Evolutionary conservation across 1,140 invertebrate species (phyloP), one percentile per base, ranked within the genome.

Genomic region (Archegozetes longisetosus): DNA sequence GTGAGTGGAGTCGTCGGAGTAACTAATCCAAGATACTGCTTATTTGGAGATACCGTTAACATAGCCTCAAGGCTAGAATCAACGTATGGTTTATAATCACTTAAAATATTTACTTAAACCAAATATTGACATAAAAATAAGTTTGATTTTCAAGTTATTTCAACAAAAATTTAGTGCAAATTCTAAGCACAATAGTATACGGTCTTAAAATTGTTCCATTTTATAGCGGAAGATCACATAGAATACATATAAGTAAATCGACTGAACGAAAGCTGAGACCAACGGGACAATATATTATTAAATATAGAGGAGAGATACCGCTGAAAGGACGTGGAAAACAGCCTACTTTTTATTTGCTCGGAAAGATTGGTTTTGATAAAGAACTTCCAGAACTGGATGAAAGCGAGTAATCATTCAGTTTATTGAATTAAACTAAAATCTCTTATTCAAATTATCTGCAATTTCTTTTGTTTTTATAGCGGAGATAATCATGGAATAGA

Each of bases 341-440:
- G 82, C 81, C 82, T 61, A 93, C 89, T 1, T 93, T 87, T 72
- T 93, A 88, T 88, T 74, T 94, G 50, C 75, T 86, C 27, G 87
- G 88, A 53, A 88, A 87, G 73, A 82, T 85, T 51, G 87, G 85
- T 24, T 92, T 91, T 69, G 82, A 87, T 64, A 89, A 89, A 72
- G 78, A 81, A 26, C 74, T 92, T 12, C 88, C 88, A 9, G 77
- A 76, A 28, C 85, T 86, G 32, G 17, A 6, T 9, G 32, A 17
- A 40, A 40, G 32, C 6, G 32, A 17, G 17, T 6, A 17, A 40
- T 17, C 6, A 40, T n/a, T n/a, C n/a, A n/a, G n/a, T n/a, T n/a
- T n/a, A n/a, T n/a, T n/a, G n/a, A n/a, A n/a, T n/a, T n/a, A n/a
- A n/a, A n/a, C n/a, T n/a, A n/a, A n/a, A n/a, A n/a, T n/a, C n/a